phyloP scores from a whole-genome alignment of 2,888 invertebrate genomes.

The Synanthedon andrenaeformis region DNA sequence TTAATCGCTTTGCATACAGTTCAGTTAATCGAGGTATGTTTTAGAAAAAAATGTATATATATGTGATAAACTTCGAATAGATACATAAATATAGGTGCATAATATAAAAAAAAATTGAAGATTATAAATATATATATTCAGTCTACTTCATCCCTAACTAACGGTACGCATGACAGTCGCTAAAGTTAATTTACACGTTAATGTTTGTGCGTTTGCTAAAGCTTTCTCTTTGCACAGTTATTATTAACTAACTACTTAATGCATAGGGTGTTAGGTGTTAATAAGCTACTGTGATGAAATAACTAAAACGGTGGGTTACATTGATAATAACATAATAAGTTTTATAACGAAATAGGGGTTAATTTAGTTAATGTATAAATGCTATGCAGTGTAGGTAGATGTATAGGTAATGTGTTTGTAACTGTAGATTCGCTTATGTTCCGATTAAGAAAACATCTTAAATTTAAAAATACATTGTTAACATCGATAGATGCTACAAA shows the following conservation, averaged over 20 bases:
- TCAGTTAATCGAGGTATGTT: constrained; percentile 54
- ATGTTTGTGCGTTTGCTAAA: constrained; percentile 57
- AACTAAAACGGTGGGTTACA: constrained; percentile 13
- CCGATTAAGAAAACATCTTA: constrained; percentile 61
- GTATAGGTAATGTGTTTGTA: no score
- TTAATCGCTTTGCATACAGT: constrained; percentile 17
- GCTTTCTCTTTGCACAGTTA: constrained; percentile 36
- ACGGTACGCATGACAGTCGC: constrained; percentile 69
- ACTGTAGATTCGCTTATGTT: not conserved
- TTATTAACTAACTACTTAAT: constrained; percentile 32
- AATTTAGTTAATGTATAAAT: no score
- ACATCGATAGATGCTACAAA: constrained; percentile 8
- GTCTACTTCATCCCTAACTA: constrained; percentile 37
- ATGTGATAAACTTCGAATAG: constrained; percentile 24
- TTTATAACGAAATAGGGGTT: not conserved
- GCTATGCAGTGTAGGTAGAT: no score
- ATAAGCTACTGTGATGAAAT: constrained; percentile 34
- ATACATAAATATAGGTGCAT: constrained; percentile 4
- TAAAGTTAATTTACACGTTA: constrained; percentile 36
- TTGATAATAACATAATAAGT: constrained; percentile 10
- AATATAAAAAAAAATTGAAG: constrained; percentile 19
- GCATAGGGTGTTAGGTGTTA: constrained; percentile 26
- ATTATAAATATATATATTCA: constrained; percentile 29
- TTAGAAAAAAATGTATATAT: constrained; percentile 26
- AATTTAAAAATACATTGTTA: constrained; percentile 28